Conservation (phyloP, 2,888 invertebrate species). For the Lycocerus yunnanus region DNA sequence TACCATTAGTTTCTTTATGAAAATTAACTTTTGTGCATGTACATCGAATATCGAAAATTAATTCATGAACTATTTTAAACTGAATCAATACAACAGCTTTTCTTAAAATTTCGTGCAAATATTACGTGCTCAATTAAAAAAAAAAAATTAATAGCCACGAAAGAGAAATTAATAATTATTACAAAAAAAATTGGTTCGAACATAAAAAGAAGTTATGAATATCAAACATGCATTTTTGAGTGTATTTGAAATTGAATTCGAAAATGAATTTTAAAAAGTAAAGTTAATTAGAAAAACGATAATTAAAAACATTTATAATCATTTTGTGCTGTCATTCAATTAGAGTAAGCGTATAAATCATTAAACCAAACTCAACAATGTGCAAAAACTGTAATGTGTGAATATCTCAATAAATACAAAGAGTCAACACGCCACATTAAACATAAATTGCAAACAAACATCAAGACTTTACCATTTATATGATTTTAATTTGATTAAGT, state of each 20-base stretch:
- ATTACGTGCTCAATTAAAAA: background rate
- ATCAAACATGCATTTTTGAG: background rate
- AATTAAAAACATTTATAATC: background rate
- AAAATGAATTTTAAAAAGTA: background rate
- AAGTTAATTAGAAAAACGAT: background rate
- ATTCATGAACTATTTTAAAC: background rate
- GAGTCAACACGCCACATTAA: conserved; percentile 3
- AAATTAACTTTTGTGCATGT: background rate
- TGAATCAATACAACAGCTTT: background rate
- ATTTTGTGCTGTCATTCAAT: background rate
- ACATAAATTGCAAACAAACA: background rate
- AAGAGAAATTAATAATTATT: background rate
- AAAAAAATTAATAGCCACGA: background rate
- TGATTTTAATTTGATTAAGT: conserved; percentile 15
- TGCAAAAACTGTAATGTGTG: conserved; percentile 1
- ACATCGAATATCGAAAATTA: background rate
- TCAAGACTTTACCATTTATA: conserved; percentile 21
- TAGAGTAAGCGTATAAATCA: background rate
- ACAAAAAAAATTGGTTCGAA: background rate
- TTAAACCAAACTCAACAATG: background rate
- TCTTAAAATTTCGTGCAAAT: background rate
- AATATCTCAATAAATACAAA: conserved; percentile 9
- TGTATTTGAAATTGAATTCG: background rate
- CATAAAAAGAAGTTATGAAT: background rate
- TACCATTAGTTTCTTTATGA: background rate